Base-by-base conservation (phyloP, 2,888 invertebrate genomes). In the Drosophila acutilabella region DNA sequence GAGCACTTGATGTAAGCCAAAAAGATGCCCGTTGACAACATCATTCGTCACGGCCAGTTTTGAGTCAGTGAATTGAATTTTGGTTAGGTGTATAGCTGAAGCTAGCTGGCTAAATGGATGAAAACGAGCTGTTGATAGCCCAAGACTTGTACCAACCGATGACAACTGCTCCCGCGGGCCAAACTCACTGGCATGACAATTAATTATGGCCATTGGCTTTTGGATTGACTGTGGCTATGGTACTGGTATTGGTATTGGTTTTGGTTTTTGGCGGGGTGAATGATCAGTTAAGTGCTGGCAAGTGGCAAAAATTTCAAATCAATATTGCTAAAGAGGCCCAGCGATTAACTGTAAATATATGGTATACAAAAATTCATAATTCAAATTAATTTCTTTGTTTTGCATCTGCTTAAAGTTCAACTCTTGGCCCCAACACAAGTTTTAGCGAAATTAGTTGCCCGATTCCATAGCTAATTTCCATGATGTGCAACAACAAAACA, bases 251-350 rank as follows among this genome's bases (percentile, higher is more conserved):
- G n/a, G n/a, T n/a, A n/a, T n/a, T n/a, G n/a, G n/a, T n/a, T n/a
- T n/a, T n/a, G n/a, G n/a, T 33, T 33, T 36, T 36, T 13, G 11
- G 40, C 45, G 82, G 72, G 86, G 88, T 86, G 85, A 86, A 86
- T 66, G 86, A 74, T 88, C 86, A 85, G 65, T 70, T 85, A 85
- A 86, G 88, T 85, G 74, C 78, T 18, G 53, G 64, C 71, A 66
- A 78, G 65, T 71, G 72, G 74, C 50, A 47, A 47, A 56, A 30
- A 30, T 30, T 30, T 30, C 30, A 8, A 30, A 36, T 51, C 66
- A 11, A 51, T 56, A 44, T 42, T 1, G 23, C 44, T 26, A 51
- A 52, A 20, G 23, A 41, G 40, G 36, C 47, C 40, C 40, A 53
- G 48, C 42, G 20, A 45, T 52, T 71, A 75, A 75, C 75, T 26